Evolutionary conservation across 35 echinoderm and acorn worm genomes (phyloP).

Genomic region (Ophiothrix spiculata): DNA sequence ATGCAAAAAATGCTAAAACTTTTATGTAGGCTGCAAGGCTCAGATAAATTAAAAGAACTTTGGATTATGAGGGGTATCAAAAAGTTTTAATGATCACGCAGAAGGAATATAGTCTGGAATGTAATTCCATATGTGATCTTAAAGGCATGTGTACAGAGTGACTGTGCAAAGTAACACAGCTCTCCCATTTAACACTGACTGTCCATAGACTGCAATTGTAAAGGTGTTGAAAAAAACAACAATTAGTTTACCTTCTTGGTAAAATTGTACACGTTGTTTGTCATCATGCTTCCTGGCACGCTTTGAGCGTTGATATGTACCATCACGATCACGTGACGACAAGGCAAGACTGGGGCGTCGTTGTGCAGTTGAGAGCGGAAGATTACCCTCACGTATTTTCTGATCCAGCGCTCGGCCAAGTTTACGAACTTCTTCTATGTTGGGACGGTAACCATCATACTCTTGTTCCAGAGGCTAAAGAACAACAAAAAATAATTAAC

Average conservation of each 20-base stretch:
- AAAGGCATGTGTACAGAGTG: too few relatives aligned
- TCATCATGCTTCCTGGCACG: neutral
- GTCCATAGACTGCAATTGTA: too few relatives aligned
- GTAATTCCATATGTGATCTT: too few relatives aligned
- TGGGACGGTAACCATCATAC: slow-evolving; percentile 68
- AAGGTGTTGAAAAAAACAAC: neutral
- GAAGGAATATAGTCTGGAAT: too few relatives aligned
- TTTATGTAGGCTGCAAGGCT: too few relatives aligned
- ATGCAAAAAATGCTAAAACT: too few relatives aligned
- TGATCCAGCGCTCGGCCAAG: slow-evolving; percentile 66
- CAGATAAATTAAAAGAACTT: too few relatives aligned
- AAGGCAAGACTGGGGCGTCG: slow-evolving; percentile 70
- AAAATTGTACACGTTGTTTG: neutral
- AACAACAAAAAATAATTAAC: neutral
- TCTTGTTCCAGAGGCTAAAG: slow-evolving; percentile 87
- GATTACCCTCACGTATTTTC: slow-evolving; percentile 43
- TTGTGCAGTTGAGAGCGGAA: slow-evolving; percentile 46
- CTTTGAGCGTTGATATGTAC: neutral
- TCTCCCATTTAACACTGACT: too few relatives aligned
- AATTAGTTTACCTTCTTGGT: neutral
- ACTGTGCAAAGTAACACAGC: too few relatives aligned
- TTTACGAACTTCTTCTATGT: slow-evolving; percentile 87
- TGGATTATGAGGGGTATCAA: too few relatives aligned
- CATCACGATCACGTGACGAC: slow-evolving; percentile 40
- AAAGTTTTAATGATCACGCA: too few relatives aligned